Percentiles rank a stretch among this genome's conserved stretches.
phyloP scores from a whole-genome alignment of 2,113 vertebrate genomes.

The Gallinago undulata region DNA sequence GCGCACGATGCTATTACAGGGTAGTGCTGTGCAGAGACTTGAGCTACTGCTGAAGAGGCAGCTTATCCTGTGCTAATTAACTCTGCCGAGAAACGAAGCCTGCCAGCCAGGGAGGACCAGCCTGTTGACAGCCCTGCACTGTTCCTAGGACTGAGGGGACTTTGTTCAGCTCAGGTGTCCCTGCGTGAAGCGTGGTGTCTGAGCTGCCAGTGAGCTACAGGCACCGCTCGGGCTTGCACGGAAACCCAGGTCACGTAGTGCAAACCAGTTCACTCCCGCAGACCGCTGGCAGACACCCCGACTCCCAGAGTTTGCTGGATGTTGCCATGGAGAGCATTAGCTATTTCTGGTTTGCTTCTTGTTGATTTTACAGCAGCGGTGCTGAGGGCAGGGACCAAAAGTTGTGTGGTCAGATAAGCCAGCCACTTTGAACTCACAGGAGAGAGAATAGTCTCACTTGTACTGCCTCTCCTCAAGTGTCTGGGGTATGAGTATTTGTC shows the following conservation, averaged over 20 bases:
- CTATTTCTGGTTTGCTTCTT: not conserved
- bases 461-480: not conserved
- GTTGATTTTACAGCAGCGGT: not conserved
- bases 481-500: accelerated
- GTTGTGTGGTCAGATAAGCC: accelerated
- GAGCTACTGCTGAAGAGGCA: not conserved
- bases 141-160: not conserved
- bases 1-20: accelerated
- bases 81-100: not conserved
- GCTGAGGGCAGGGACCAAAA: not conserved
- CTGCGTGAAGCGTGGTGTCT: accelerated
- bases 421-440: not conserved
- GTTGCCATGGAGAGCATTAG: not conserved
- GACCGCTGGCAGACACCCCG: not conserved
- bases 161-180: not conserved
- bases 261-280: not conserved
- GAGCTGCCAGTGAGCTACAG: not conserved
- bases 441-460: not conserved
- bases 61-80: not conserved
- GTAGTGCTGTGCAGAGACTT: not conserved
- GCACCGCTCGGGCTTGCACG: accelerated
- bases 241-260: not conserved
- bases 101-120: not conserved
- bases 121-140: not conserved
- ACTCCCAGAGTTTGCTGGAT: not conserved